Conservation (phyloP, 2,888 invertebrate species). For the Onthophagus sagittarius region DNA sequence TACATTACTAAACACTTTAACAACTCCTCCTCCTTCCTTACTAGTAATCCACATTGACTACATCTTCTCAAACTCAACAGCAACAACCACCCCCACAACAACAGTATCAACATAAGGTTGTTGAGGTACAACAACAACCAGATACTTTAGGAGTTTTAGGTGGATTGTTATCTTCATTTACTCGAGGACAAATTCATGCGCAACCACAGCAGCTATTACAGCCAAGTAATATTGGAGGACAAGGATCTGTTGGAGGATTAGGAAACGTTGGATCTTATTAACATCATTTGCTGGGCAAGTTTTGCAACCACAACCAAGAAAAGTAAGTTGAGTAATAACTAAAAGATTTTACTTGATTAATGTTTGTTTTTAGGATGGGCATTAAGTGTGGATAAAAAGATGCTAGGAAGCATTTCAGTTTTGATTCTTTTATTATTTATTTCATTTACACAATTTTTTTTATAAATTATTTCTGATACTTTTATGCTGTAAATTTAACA, state of each 20-base stretch:
- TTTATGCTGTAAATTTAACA: no score
- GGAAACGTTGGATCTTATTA: slow-evolving; percentile 44
- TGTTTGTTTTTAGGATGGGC: slow-evolving; percentile 7
- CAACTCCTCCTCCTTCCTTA: slow-evolving; percentile 15
- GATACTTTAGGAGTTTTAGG: slow-evolving; percentile 18
- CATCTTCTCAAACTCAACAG: slow-evolving; percentile 15
- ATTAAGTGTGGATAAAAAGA: background rate
- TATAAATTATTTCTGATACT: background rate
- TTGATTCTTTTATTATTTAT: background rate
- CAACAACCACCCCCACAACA: slow-evolving; percentile 15
- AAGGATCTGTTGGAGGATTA: slow-evolving; percentile 41
- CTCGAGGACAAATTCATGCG: slow-evolving; percentile 17
- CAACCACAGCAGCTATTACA: slow-evolving; percentile 20
- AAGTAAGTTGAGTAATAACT: slow-evolving; percentile 17
- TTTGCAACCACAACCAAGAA: slow-evolving; percentile 33
- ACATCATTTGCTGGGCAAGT: slow-evolving; percentile 40
- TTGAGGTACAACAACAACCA: slow-evolving; percentile 10
- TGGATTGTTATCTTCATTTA: slow-evolving; percentile 20
- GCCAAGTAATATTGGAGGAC: slow-evolving; percentile 28
- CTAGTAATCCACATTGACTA: slow-evolving; percentile 15
- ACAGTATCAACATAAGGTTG: slow-evolving; percentile 11
- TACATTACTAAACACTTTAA: slow-evolving; percentile 16
- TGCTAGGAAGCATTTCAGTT: background rate
- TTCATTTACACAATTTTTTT: background rate
- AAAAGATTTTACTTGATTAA: background rate